Conservation (phyloP, 2,113 vertebrate species). For the Mormyrus iriodes region DNA sequence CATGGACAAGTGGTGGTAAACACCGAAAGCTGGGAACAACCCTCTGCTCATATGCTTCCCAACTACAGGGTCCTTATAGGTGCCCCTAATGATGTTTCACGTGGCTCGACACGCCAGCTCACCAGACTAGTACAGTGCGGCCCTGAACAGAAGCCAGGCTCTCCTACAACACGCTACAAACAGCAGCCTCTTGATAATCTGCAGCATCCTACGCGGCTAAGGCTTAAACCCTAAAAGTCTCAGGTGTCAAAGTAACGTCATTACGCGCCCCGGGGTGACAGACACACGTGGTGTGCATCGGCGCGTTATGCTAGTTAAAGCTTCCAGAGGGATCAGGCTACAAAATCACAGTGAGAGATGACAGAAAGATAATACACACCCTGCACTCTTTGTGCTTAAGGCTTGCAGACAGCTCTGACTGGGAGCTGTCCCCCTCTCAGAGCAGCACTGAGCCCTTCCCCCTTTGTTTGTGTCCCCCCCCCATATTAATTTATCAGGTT, state of each 20-base stretch:
- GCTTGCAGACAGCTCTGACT: neutral
- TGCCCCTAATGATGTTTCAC: too few relatives aligned
- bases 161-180: neutral
- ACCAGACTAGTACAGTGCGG: neutral
- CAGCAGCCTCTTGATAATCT: neutral
- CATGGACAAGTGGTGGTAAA: neutral
- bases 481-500: conserved; percentile 17
- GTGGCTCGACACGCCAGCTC: neutral
- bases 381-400: neutral
- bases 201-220: neutral
- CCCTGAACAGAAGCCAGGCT: neutral
- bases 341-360: neutral
- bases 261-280: neutral
- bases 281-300: neutral
- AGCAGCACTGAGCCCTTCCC: neutral
- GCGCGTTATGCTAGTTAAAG: neutral
- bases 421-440: neutral
- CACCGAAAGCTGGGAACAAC: neutral
- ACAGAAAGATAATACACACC: neutral
- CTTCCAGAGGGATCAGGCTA: neutral
- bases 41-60: neutral
- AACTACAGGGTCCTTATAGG: neutral
- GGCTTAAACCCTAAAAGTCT: neutral
- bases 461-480: neutral
- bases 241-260: neutral